Conservation (phyloP, 2,888 invertebrate genomes). For the Petrolisthes cinctipes region DNA sequence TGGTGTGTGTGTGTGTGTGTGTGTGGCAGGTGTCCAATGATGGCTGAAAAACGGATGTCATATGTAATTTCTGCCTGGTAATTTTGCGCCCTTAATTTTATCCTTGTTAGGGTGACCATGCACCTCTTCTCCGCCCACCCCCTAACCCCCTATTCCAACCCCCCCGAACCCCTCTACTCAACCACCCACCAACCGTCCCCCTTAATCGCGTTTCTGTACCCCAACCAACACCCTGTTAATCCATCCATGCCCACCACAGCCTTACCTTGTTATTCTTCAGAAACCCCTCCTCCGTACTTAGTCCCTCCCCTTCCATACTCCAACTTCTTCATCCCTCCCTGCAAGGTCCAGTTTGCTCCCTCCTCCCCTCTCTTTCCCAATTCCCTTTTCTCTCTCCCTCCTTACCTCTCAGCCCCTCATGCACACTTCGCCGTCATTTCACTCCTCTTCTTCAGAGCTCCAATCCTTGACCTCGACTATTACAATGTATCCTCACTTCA, state of each 20-base stretch:
- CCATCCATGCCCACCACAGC: too few relatives aligned
- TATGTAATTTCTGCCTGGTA: slow-evolving; percentile 12
- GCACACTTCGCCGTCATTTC: background rate
- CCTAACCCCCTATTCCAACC: background rate
- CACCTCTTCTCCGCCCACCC: background rate
- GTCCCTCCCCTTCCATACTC: too few relatives aligned
- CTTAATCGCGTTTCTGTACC: background rate
- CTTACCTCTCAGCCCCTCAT: background rate
- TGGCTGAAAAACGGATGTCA: slow-evolving; percentile 39
- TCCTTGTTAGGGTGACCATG: slow-evolving; percentile 11
- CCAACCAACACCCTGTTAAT: background rate
- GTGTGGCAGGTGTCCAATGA: slow-evolving; percentile 32
- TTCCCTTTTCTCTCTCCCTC: background rate
- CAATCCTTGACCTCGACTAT: too few relatives aligned
- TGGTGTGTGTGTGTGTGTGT: background rate
- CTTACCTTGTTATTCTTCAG: too few relatives aligned
- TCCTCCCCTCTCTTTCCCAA: background rate
- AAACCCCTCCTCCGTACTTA: too few relatives aligned
- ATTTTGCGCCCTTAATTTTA: slow-evolving; percentile 15
- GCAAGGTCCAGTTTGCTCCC: background rate
- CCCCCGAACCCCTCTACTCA: too few relatives aligned
- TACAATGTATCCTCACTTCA: too few relatives aligned
- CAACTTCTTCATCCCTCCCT: too few relatives aligned
- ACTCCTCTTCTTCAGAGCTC: too few relatives aligned
- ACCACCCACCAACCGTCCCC: background rate